phyloP scores from a whole-genome alignment of 2,888 invertebrate genomes.

The Ceriagrion tenellum region DNA sequence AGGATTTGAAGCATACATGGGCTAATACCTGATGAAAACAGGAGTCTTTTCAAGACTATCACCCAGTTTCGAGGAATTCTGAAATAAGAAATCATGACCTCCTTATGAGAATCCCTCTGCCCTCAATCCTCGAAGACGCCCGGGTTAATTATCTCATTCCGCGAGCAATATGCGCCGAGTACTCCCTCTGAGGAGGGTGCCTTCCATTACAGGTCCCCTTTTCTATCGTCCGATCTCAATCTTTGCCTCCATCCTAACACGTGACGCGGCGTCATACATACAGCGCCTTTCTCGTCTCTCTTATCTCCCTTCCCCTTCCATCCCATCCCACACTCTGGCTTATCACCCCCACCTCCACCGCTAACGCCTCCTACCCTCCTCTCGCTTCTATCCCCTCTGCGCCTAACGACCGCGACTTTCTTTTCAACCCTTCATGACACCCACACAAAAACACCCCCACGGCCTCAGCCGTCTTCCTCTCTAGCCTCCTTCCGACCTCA shows the following conservation, averaged over 20 bases:
- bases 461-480: neutral
- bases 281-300: neutral
- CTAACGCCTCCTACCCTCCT: too few species aligned
- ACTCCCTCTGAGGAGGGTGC: neutral
- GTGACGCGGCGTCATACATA: neutral
- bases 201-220: neutral
- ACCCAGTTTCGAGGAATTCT: neutral
- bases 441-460: neutral
- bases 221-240: slow-evolving; percentile 19
- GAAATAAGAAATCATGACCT: neutral
- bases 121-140: neutral
- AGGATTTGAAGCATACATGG: neutral
- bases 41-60: neutral
- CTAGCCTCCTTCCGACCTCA: neutral
- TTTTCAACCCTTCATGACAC: neutral
- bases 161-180: neutral
- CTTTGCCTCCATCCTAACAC: neutral
- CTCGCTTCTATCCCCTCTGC: neutral
- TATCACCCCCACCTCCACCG: neutral
- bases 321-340: neutral
- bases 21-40: neutral
- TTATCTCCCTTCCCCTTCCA: neutral
- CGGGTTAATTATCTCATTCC: neutral
- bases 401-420: slow-evolving; percentile 25
- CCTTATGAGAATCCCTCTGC: neutral